A percentile compares a stretch with the other conserved stretches of the same genome.
These are phyloP conservation scores for Peromyscus aztecus DNA, from an alignment of 2,797 vertebrate species.

Conservation along the genomic window DNA sequence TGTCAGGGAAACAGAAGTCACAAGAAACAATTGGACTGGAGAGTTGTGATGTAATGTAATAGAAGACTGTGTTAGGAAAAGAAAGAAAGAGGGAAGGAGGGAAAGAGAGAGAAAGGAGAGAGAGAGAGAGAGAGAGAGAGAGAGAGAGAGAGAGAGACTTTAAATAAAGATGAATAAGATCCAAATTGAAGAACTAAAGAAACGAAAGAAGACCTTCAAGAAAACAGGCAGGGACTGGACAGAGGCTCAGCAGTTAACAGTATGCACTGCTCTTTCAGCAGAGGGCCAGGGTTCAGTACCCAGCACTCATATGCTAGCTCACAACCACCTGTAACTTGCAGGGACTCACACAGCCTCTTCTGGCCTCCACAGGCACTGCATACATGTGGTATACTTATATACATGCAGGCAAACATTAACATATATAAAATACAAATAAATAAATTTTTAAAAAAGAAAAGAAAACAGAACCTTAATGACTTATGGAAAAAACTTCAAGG, in stretches of 20 bases:
- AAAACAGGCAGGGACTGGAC: not conserved
- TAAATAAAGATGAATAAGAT: not conserved
- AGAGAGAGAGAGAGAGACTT: not conserved
- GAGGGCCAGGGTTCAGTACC: not conserved
- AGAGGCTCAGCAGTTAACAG: too few relatives aligned
- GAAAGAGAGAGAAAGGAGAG: too few relatives aligned
- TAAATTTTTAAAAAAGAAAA: not conserved
- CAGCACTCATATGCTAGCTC: not conserved
- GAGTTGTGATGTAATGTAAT: not conserved
- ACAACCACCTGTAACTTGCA: not conserved
- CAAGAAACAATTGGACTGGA: not conserved
- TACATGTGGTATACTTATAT: not conserved
- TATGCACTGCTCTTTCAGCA: not conserved
- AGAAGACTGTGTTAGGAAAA: not conserved
- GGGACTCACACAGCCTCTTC: not conserved
- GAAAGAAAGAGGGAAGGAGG: not conserved
- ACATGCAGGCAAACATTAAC: not conserved
- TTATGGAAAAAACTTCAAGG: not conserved
- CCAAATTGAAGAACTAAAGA: not conserved
- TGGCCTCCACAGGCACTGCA: not conserved
- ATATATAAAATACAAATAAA: not conserved
- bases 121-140: not conserved
- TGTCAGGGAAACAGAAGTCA: not conserved
- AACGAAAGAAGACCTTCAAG: not conserved
- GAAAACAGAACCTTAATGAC: not conserved